phyloP scores from a whole-genome alignment of 2,113 vertebrate species.

The Mirounga angustirostris region DNA sequence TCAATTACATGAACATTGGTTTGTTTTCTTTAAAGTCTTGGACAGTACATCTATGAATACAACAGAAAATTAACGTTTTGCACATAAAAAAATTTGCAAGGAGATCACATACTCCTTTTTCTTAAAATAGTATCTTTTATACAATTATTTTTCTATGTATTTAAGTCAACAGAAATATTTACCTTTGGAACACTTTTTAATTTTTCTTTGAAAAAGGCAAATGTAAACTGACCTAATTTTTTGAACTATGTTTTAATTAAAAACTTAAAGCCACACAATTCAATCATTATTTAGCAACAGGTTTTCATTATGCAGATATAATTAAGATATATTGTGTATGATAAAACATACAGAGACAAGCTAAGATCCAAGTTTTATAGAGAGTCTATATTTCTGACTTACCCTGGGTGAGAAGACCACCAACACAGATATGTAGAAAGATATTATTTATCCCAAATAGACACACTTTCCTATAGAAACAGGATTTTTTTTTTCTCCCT shows the following conservation, averaged over 20 bases:
- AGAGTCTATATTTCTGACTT: not conserved
- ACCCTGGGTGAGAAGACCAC: not conserved
- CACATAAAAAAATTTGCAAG: not conserved
- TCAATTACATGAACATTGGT: not conserved
- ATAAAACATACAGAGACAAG: not conserved
- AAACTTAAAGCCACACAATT: not conserved
- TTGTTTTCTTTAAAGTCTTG: not conserved
- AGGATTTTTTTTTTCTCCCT: not conserved
- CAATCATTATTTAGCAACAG: not conserved
- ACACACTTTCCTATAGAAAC: not conserved
- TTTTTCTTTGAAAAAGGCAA: not conserved
- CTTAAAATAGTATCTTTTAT: not conserved
- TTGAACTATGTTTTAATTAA: slow-evolving; percentile 12
- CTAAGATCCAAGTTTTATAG: not conserved
- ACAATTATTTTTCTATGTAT: not conserved
- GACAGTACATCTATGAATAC: not conserved
- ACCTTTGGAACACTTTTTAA: not conserved
- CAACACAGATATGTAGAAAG: not conserved
- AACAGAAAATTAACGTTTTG: slow-evolving; percentile 5
- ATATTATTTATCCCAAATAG: not conserved
- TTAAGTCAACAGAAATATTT: not conserved
- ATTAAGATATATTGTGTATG: not conserved
- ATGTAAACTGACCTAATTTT: not conserved
- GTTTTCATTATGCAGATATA: not conserved
- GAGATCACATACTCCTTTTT: not conserved